Percentiles rank a stretch among this genome's conserved stretches.
phyloP scores from a whole-genome alignment of 2,888 invertebrate genomes.

The Coelinius sp. region DNA sequence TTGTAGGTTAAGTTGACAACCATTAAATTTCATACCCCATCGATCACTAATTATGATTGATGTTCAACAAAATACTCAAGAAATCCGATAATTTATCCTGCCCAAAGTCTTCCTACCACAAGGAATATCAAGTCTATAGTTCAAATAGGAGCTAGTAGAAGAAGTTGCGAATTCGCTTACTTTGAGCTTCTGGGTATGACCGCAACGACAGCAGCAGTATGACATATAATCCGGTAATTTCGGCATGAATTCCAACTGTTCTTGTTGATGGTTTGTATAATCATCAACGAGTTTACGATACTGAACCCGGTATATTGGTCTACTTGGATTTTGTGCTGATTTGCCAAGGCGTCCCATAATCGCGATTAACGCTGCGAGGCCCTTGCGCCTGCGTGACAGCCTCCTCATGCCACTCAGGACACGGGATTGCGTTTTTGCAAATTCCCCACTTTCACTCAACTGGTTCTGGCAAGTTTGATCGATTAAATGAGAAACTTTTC shows the following conservation, averaged over 20 bases:
- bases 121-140: not conserved
- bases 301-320: slow-evolving; percentile 74
- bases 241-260: slow-evolving; percentile 71
- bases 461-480: not conserved
- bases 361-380: slow-evolving; percentile 67
- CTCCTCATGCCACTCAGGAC: slow-evolving; percentile 64
- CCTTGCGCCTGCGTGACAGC: slow-evolving; percentile 67
- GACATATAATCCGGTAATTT: slow-evolving; percentile 74
- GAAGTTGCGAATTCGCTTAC: slow-evolving; percentile 64
- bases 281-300: slow-evolving; percentile 76
- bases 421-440: slow-evolving; percentile 10
- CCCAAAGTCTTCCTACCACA: not conserved
- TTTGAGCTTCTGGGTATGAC: slow-evolving; percentile 76
- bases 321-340: slow-evolving; percentile 63
- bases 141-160: not conserved
- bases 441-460: not conserved
- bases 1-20: not conserved
- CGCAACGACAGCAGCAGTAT: slow-evolving; percentile 76
- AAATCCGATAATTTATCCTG: not conserved
- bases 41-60: not conserved
- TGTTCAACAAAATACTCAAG: not conserved
- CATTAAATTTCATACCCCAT: not conserved
- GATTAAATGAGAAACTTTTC: not conserved
- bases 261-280: slow-evolving; percentile 66
- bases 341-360: slow-evolving; percentile 74